Conservation (phyloP, 2,797 vertebrate genomes). For the Spea hammondii region DNA sequence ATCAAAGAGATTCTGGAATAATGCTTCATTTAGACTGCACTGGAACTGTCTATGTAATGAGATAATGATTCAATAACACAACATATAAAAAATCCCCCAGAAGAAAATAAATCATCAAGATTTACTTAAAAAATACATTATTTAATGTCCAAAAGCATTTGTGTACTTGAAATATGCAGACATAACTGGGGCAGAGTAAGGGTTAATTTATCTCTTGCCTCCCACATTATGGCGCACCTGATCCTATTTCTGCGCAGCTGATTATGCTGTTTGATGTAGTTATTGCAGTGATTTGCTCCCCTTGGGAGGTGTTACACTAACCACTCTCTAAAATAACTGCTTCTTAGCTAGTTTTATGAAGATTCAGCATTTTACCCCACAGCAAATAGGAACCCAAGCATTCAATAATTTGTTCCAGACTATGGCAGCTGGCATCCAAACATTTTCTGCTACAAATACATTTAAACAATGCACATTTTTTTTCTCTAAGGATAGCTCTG, state of each 20-base stretch:
- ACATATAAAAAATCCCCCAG: no score
- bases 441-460: slow-evolving; percentile 5
- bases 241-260: slow-evolving; percentile 41
- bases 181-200: neutral
- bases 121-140: no score
- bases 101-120: no score
- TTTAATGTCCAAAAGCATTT: no score
- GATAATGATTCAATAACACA: no score
- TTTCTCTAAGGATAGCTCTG: no score
- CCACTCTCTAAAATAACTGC: slow-evolving; percentile 35
- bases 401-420: slow-evolving; percentile 1
- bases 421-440: slow-evolving; percentile 21
- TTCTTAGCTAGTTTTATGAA: slow-evolving; percentile 27
- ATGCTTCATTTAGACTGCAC: no score
- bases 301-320: slow-evolving; percentile 46
- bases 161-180: neutral
- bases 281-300: slow-evolving; percentile 30
- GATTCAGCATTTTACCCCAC: slow-evolving; percentile 27
- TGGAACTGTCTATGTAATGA: no score
- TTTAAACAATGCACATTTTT: neutral
- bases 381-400: slow-evolving; percentile 9
- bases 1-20: slow-evolving; percentile 14
- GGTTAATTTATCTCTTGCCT: slow-evolving; percentile 36
- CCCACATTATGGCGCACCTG: slow-evolving; percentile 39
- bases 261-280: slow-evolving; percentile 40